Evolutionary conservation across 2,113 vertebrate species (phyloP), one percentile per base, ranked within the genome.

Genomic region (Phaethon lepturus): DNA sequence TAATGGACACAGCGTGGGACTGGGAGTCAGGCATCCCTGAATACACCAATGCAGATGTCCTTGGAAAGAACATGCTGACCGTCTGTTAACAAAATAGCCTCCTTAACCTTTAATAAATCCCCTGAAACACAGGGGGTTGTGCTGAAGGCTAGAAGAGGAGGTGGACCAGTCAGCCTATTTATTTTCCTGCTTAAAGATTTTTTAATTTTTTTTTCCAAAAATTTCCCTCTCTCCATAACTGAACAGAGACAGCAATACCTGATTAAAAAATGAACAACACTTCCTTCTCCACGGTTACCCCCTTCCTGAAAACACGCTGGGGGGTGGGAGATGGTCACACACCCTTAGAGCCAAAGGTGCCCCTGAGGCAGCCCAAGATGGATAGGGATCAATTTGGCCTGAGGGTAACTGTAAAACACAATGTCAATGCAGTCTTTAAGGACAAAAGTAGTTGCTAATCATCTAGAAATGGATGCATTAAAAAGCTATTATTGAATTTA

Each of bases 1-100:
- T 96, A 90, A 96, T 93, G 94, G 95, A 93, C 95, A 83, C 95
- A 96, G 96, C 91, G 60, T 94, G 97, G 87, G 89, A 87, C 55
- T 95, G 86, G 77, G 84, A 97, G 95, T 53, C 80, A 85, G 89
- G 71, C 49, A 28, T 81, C 94, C 95, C 38, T 55, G 62, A n/a
- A 73, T 75, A 49, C 89, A 81, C 86, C 53, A 13, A 16, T 55
- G 64, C 3, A 11, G 71, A 94, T 86, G 93, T 75, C 91, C 94
- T 95, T 95, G 91, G 69, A 91, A 97, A 95, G 44, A 72, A 73
- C 50, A 56, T 26, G 58, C n/a, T 78, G 95, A 25, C 80, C 4
- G 49, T 85, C 94, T 95, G 91, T 50, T 95, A 94, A 85, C 77
- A 85, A 94, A 97, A 94, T 79, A 97, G 74, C 19, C 69, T 94